Conservation (phyloP, 2,888 invertebrate genomes). For the Lordiphosa fenestrarum region DNA sequence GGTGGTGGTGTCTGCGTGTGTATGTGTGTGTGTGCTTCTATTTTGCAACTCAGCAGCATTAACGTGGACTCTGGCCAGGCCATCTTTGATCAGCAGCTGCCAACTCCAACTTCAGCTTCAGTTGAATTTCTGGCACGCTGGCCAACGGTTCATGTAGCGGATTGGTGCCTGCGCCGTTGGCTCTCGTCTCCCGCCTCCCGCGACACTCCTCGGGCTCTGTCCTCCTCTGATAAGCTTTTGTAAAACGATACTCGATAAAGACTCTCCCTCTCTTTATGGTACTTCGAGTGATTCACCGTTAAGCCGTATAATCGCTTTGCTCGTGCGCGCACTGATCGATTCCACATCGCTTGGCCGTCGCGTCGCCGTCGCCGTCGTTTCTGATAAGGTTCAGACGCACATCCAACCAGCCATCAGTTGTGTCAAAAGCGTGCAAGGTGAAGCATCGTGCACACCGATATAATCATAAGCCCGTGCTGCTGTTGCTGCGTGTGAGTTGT, state of each 20-base stretch:
- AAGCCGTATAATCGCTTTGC: conserved; percentile 65
- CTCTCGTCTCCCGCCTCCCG: conserved; percentile 13
- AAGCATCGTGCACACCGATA: conserved; percentile 44
- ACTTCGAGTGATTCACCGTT: conserved; percentile 59
- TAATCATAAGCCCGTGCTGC: conserved; percentile 17
- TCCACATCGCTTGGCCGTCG: conserved; percentile 31
- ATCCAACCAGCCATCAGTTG: conserved; percentile 67
- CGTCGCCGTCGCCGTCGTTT: conserved; percentile 29
- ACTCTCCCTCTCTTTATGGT: conserved; percentile 25
- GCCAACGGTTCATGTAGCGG: conserved; percentile 67
- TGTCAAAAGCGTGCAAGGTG: conserved; percentile 63
- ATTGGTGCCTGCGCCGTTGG: conserved; percentile 43
- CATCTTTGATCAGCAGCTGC: conserved; percentile 32
- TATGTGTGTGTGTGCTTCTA: conserved; percentile 18
- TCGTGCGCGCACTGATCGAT: conserved; percentile 72
- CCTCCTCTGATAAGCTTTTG: conserved; percentile 21
- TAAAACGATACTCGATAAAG: conserved; percentile 9
- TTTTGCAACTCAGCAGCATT: conserved; percentile 34
- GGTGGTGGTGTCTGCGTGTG: no score
- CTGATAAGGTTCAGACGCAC: conserved; percentile 73
- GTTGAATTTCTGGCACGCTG: conserved; percentile 70
- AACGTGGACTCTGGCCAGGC: conserved; percentile 17
- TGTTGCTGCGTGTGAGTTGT: conserved; percentile 23
- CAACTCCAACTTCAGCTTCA: conserved; percentile 27
- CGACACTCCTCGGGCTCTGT: conserved; percentile 12